Conservation (phyloP, 2,888 invertebrate species). For the Nycteola revayana region DNA sequence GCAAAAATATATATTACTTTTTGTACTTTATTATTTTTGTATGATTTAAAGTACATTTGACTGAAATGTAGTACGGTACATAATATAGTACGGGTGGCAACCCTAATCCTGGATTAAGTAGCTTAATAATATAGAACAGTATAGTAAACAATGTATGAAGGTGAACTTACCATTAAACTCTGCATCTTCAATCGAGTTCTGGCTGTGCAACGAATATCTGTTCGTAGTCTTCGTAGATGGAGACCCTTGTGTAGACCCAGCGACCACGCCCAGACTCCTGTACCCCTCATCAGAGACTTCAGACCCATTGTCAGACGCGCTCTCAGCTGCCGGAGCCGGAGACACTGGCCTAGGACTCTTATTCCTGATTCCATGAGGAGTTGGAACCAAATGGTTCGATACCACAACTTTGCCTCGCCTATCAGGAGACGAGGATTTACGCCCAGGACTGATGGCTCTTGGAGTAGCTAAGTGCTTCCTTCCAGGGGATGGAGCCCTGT, state of each 20-base stretch:
- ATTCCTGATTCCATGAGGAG: slow-evolving; percentile 65
- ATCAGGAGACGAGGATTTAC: slow-evolving; percentile 71
- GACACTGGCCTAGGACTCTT: slow-evolving; percentile 75
- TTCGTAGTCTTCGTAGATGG: slow-evolving; percentile 80
- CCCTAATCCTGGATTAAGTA: no score
- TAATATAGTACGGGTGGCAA: no score
- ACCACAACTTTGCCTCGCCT: slow-evolving; percentile 62
- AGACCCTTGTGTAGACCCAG: slow-evolving; percentile 74
- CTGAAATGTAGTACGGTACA: no score
- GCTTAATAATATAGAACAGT: no score
- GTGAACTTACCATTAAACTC: slow-evolving; percentile 87
- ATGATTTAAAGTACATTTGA: no score
- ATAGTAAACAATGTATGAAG: no score
- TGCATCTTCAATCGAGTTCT: slow-evolving; percentile 87
- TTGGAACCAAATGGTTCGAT: slow-evolving; percentile 75
- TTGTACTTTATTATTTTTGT: no score
- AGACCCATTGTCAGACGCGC: slow-evolving; percentile 90
- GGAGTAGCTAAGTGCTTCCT: slow-evolving; percentile 54
- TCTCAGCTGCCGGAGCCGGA: slow-evolving; percentile 81
- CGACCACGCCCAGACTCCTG: slow-evolving; percentile 87
- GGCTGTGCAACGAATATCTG: slow-evolving; percentile 86
- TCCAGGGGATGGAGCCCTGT: slow-evolving; percentile 62
- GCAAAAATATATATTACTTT: no score
- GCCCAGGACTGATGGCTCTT: slow-evolving; percentile 58
- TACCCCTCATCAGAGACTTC: slow-evolving; percentile 94